These are phyloP conservation scores for Cisticola juncidis DNA, from an alignment of 2,113 vertebrate genomes.

Conservation along the genomic window DNA sequence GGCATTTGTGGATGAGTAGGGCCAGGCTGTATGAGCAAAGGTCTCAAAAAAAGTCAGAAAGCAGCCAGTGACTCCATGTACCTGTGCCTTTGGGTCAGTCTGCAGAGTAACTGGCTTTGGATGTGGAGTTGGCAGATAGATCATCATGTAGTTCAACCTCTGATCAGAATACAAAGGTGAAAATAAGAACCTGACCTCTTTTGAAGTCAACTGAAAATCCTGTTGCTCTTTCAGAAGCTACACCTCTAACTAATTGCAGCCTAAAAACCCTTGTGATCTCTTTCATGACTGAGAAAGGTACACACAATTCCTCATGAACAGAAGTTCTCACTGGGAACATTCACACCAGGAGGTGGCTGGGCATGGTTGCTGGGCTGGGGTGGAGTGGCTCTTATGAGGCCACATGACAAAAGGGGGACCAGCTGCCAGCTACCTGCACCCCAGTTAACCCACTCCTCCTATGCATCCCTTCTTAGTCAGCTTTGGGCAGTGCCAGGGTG, in stretches of 20 bases:
- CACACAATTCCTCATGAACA: rapidly evolving
- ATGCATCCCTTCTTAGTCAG: background rate
- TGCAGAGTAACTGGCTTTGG: background rate
- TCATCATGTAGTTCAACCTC: background rate
- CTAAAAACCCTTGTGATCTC: background rate
- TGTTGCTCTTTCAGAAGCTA: background rate
- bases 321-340: background rate
- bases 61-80: background rate
- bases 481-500: background rate
- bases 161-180: background rate
- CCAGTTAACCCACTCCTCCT: background rate
- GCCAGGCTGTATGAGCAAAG: background rate
- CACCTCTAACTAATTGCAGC: background rate
- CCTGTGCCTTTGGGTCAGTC: background rate
- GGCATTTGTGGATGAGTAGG: background rate
- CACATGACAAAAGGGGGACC: background rate
- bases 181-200: background rate
- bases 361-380: background rate
- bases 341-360: background rate
- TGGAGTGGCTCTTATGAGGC: background rate
- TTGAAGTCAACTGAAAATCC: background rate
- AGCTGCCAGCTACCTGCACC: background rate
- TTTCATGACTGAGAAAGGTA: background rate
- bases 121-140: background rate
- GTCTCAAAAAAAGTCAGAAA: background rate